Evolutionary conservation across 2,888 invertebrate species (phyloP), one percentile per base, ranked within the genome.

Genomic region (Elaeidobius kamerunicus): DNA sequence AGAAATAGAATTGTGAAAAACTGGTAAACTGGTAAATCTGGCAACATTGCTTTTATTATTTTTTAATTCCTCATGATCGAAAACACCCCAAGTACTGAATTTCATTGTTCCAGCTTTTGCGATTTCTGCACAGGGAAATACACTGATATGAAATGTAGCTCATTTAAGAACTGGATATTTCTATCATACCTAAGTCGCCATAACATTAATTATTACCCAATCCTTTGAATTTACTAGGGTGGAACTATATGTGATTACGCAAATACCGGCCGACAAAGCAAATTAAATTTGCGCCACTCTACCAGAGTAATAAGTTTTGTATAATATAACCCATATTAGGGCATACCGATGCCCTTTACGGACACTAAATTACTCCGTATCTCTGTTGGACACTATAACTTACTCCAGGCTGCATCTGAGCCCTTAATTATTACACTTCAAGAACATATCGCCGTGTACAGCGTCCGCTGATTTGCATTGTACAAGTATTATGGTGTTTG

Each of bases 351-450:
- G 36, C 18, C 42, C 47, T 55, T 46, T 42, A 42, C 46, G 15
- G 38, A 12, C 39, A 18, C 30, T 56, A 56, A 52, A 56, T 56
- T 56, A 52, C 41, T n/a, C 56, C 41, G 34, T 56, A 56, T 56
- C 56, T 56, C 56, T 35, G 36, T 23, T 44, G 36, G 47, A 39
- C 49, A 40, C 52, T 39, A 56, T 56, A 56, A 53, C 41, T 56
- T 53, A 56, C 42, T 36, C 47, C 12, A 14, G 50, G 27, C 43
- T 47, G 52, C 50, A 44, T 49, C 53, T 49, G 49, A 49, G 50
- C 35, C 36, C 49, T 56, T 56, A 56, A 56, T 56, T 56, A 56
- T 56, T 52, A 43, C 49, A 52, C 52, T 52, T 56, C 56, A 56
- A 47, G 56, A 52, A 52, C 56, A 56, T 52, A 56, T 51, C 50